These are phyloP conservation scores for Brachyhypopomus occidentalis DNA, from an alignment of 2,113 vertebrate genomes.

Conservation along the genomic window DNA sequence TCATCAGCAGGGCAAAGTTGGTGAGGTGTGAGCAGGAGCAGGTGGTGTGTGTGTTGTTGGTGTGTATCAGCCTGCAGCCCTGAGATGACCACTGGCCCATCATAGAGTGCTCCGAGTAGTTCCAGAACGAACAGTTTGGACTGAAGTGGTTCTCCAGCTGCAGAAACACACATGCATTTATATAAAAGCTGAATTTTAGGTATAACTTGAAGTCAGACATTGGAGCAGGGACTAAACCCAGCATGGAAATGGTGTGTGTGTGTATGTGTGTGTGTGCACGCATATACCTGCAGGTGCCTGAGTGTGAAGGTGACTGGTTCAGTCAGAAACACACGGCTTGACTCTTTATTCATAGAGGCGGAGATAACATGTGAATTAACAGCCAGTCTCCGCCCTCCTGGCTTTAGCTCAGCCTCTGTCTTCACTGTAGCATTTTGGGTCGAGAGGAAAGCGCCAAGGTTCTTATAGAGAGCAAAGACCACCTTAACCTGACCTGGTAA, in stretches of 20 bases:
- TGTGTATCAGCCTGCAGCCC: conserved; percentile 86
- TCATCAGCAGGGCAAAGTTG: conserved; percentile 93
- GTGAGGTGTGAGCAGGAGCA: conserved; percentile 95
- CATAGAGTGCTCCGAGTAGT: conserved; percentile 86
- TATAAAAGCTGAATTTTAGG: background rate
- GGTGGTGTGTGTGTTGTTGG: conserved; percentile 92
- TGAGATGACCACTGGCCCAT: conserved; percentile 90
- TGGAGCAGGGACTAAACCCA: background rate
- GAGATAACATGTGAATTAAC: conserved; percentile 92
- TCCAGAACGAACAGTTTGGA: conserved; percentile 96
- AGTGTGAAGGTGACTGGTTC: conserved; percentile 91
- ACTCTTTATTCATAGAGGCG: conserved; percentile 91
- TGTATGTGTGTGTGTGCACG: background rate
- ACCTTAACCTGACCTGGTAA: conserved; percentile 84
- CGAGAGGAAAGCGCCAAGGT: conserved; percentile 86
- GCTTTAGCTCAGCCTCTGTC: conserved; percentile 72
- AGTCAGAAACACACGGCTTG: conserved; percentile 88
- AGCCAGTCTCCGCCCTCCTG: conserved; percentile 75
- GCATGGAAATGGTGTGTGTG: background rate
- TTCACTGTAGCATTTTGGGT: conserved; percentile 87
- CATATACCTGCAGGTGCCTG: conserved; percentile 82
- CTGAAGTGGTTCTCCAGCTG: conserved; percentile 92
- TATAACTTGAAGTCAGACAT: background rate
- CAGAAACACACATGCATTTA: conserved; percentile 8
- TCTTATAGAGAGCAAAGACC: conserved; percentile 90